Evolutionary conservation across 92 coral and sea anemone genomes (phyloP).

Genomic region (Anthopleura xanthogrammica): DNA sequence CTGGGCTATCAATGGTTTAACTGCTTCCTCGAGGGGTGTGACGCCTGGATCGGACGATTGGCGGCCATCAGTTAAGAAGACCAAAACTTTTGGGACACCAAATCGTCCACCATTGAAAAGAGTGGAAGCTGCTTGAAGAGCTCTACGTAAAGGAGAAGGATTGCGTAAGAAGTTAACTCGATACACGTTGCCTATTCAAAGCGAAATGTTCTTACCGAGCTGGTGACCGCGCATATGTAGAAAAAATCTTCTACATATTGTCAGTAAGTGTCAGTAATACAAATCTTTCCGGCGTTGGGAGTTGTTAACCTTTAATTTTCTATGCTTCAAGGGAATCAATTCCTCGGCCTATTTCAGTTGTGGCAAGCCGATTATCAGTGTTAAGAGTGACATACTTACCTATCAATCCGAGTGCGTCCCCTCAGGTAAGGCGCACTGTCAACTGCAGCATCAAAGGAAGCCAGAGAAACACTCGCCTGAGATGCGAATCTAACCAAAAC

Average conservation of each 20-base stretch:
- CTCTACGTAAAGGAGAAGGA: slow-evolving; percentile 2
- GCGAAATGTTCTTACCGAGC: not conserved
- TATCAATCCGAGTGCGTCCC: slow-evolving; percentile 73
- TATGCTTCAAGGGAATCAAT: no score
- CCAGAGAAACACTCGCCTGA: slow-evolving; percentile 43
- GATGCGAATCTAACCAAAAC: slow-evolving; percentile 56
- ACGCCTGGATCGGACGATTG: slow-evolving; percentile 71
- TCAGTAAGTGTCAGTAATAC: no score
- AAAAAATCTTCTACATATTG: no score
- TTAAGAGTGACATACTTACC: slow-evolving; percentile 2
- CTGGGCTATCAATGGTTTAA: slow-evolving; percentile 66
- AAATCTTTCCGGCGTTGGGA: no score
- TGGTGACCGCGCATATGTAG: no score
- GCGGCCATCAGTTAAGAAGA: slow-evolving; percentile 83
- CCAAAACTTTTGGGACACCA: slow-evolving; percentile 56
- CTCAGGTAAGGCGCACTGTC: slow-evolving; percentile 62
- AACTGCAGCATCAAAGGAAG: slow-evolving; percentile 45
- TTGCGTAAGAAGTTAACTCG: no score
- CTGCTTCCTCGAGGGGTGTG: slow-evolving; percentile 55
- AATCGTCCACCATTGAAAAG: slow-evolving; percentile 45
- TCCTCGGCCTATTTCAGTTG: no score
- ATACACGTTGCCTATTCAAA: no score
- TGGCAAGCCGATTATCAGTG: no score
- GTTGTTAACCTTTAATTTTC: no score
- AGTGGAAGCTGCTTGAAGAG: slow-evolving; percentile 45